These are phyloP conservation scores for Lagorchestes hirsutus DNA, from an alignment of 2,797 vertebrate species.

Conservation along the genomic window DNA sequence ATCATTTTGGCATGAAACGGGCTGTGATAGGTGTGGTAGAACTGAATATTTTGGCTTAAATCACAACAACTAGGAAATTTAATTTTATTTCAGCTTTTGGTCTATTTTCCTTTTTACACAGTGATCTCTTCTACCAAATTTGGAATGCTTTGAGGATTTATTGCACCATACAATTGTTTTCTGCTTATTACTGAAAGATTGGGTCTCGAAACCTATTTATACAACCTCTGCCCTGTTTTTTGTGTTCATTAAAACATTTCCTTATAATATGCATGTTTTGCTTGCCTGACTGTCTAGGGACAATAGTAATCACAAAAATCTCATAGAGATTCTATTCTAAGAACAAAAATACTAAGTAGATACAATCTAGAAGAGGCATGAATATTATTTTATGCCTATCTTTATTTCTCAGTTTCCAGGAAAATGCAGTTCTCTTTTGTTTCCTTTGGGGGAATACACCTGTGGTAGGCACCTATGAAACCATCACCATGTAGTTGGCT, in stretches of 20 bases:
- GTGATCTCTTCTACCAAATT: constrained; percentile 10
- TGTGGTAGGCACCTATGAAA: not conserved
- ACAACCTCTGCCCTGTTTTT: constrained; percentile 56
- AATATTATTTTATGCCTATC: not conserved
- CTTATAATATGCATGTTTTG: constrained; percentile 26
- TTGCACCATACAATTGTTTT: constrained; percentile 32
- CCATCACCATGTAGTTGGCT: fast-evolving
- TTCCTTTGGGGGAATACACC: not conserved
- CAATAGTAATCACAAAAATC: constrained; percentile 16
- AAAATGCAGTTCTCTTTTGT: not conserved
- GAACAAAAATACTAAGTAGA: constrained; percentile 8
- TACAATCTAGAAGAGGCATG: not conserved
- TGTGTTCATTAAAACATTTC: constrained; percentile 67
- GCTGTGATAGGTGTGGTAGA: not conserved
- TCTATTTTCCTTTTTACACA: not conserved
- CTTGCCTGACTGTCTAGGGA: constrained; percentile 16
- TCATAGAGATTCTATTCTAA: constrained; percentile 33
- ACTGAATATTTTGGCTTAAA: not conserved
- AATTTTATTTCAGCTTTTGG: not conserved
- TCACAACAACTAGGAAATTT: not conserved
- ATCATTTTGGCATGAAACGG: not conserved
- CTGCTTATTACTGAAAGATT: constrained; percentile 54
- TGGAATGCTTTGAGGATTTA: constrained; percentile 11
- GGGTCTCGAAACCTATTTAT: constrained; percentile 67
- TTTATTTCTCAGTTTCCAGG: not conserved